phyloP scores from a whole-genome alignment of 2,797 vertebrate species.

The Pseudomugil tenellus region DNA sequence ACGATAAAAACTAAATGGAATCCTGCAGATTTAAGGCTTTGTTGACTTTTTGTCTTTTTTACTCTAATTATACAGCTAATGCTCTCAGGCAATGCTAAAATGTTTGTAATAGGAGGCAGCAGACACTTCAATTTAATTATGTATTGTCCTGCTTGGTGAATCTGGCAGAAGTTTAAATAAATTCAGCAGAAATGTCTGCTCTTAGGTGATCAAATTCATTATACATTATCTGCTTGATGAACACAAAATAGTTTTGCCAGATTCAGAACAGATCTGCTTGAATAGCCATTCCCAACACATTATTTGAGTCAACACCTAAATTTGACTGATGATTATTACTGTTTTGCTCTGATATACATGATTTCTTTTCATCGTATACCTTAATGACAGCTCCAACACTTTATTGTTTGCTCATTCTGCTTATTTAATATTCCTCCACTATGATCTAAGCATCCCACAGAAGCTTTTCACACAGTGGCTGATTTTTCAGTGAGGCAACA shows the following conservation, averaged over 20 bases:
- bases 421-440: constrained; percentile 59
- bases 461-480: constrained; percentile 4
- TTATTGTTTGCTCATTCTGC: constrained; percentile 55
- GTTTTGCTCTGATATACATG: constrained; percentile 51
- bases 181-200: constrained; percentile 42
- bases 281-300: constrained; percentile 41
- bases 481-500: constrained; percentile 74
- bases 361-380: constrained; percentile 42
- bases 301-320: constrained; percentile 35
- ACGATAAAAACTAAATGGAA: constrained; percentile 77
- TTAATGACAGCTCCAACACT: constrained; percentile 53
- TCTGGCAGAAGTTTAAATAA: constrained; percentile 57
- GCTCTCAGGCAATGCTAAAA: constrained; percentile 74
- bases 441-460: constrained; percentile 47
- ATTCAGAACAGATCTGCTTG: constrained; percentile 36
- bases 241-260: constrained; percentile 42
- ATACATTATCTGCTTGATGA: constrained; percentile 42
- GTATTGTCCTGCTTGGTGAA: constrained; percentile 64
- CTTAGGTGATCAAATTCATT: constrained; percentile 53
- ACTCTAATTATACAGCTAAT: constrained; percentile 74
- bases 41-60: constrained; percentile 76
- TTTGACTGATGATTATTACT: constrained; percentile 33
- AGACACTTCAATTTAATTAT: constrained; percentile 69
- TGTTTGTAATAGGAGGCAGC: constrained; percentile 70
- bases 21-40: constrained; percentile 77